Percentiles rank a stretch among this genome's conserved stretches.
Conservation (phyloP, 2,888 invertebrate genomes). For the Hedychridium roseum region DNA sequence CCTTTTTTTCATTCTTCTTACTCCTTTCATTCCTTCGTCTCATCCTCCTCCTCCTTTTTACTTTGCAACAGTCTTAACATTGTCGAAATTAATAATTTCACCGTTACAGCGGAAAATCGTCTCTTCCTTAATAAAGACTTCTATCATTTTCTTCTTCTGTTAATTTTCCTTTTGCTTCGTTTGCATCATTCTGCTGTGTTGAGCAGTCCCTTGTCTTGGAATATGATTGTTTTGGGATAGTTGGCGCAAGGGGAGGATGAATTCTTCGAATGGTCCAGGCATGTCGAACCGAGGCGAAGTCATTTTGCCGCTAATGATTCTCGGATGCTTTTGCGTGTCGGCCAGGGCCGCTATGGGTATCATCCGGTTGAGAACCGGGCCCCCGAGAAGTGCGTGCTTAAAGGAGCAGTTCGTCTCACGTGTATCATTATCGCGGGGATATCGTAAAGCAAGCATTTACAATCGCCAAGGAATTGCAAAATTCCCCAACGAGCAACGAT, state of each 20-base stretch:
- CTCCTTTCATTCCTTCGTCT: not conserved
- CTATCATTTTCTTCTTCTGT: not conserved
- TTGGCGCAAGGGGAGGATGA: slow-evolving; percentile 30
- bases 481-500: too few relatives aligned
- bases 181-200: not conserved
- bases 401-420: slow-evolving; percentile 24
- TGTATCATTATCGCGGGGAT: not conserved
- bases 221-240: slow-evolving; percentile 36
- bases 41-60: not conserved
- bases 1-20: slow-evolving; percentile 2
- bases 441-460: not conserved
- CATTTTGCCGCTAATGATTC: slow-evolving; percentile 95
- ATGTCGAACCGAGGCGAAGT: slow-evolving; percentile 76
- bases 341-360: slow-evolving; percentile 94
- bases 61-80: too few relatives aligned
- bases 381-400: slow-evolving; percentile 96
- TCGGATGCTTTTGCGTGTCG: slow-evolving; percentile 88
- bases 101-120: too few relatives aligned
- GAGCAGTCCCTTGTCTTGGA: too few relatives aligned
- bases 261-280: slow-evolving; percentile 33
- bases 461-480: too few relatives aligned
- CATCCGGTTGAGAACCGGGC: slow-evolving; percentile 98
- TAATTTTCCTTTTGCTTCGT: not conserved
- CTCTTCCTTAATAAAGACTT: too few relatives aligned
- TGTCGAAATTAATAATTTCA: too few relatives aligned